Conservation (phyloP, 2,888 invertebrate genomes). For the Netelia melanura region DNA sequence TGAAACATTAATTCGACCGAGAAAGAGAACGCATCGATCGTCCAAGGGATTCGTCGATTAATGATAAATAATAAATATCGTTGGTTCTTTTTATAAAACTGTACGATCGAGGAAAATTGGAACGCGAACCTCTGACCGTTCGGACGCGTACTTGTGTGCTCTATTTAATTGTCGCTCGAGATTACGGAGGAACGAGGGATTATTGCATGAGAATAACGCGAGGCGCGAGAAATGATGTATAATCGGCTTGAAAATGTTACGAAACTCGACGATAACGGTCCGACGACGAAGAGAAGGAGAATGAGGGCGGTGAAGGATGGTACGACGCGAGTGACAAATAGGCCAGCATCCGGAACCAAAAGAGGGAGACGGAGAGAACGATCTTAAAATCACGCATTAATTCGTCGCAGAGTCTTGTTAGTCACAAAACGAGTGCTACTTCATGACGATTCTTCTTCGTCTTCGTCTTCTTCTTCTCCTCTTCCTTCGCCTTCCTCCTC, state of each 20-base stretch:
- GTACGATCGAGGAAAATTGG: background rate
- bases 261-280: slow-evolving; percentile 62
- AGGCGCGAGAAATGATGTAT: slow-evolving; percentile 38
- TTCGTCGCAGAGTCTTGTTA: slow-evolving; percentile 63
- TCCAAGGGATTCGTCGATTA: background rate
- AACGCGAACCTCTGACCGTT: slow-evolving; percentile 44
- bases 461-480: slow-evolving; percentile 14
- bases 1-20: background rate
- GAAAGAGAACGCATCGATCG: background rate
- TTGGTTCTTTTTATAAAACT: background rate
- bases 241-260: slow-evolving; percentile 52
- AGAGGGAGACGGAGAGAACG: slow-evolving; percentile 52
- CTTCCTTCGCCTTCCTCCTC: slow-evolving; percentile 17
- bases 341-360: slow-evolving; percentile 64
- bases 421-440: slow-evolving; percentile 57
- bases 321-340: slow-evolving; percentile 51
- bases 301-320: slow-evolving; percentile 29
- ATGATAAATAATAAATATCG: background rate
- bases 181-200: slow-evolving; percentile 42
- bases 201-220: slow-evolving; percentile 33
- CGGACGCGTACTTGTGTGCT: slow-evolving; percentile 41
- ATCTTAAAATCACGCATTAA: slow-evolving; percentile 69
- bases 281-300: slow-evolving; percentile 45
- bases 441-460: slow-evolving; percentile 55
- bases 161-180: slow-evolving; percentile 49